Conservation (phyloP, 2,888 invertebrate species). For the Caenorhabditis sulstoni region DNA sequence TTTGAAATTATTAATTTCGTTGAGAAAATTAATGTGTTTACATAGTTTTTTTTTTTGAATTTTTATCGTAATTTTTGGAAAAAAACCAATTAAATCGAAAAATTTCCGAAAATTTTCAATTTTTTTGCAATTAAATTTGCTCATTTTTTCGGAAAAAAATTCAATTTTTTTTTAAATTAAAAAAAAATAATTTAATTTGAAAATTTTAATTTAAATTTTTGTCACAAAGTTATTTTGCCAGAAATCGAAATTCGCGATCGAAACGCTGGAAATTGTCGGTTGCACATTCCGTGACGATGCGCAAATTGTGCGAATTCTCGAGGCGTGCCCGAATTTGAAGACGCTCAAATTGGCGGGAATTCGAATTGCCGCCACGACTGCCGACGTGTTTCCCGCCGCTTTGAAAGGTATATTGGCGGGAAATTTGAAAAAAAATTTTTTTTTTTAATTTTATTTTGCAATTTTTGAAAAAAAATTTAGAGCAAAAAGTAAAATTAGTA, state of each 20-base stretch:
- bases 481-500: neutral
- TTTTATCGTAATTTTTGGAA: too few species aligned
- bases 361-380: neutral
- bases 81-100: too few species aligned
- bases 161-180: too few species aligned
- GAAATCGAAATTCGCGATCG: neutral
- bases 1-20: too few species aligned
- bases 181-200: neutral
- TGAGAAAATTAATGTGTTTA: too few species aligned
- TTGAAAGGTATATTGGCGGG: neutral
- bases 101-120: too few species aligned
- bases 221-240: neutral
- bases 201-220: neutral
- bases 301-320: conserved; percentile 18
- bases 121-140: too few species aligned
- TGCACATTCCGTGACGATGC: conserved; percentile 17
- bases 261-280: conserved; percentile 9
- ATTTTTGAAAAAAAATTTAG: too few species aligned
- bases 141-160: too few species aligned
- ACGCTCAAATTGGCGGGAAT: conserved; percentile 25
- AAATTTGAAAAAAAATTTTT: too few species aligned
- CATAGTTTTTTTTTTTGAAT: too few species aligned
- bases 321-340: conserved; percentile 20
- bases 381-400: neutral
- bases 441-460: neutral